Evolutionary conservation across 53 echinoderm and acorn worm species (phyloP).

Genomic region (Apostichopus leukothele): DNA sequence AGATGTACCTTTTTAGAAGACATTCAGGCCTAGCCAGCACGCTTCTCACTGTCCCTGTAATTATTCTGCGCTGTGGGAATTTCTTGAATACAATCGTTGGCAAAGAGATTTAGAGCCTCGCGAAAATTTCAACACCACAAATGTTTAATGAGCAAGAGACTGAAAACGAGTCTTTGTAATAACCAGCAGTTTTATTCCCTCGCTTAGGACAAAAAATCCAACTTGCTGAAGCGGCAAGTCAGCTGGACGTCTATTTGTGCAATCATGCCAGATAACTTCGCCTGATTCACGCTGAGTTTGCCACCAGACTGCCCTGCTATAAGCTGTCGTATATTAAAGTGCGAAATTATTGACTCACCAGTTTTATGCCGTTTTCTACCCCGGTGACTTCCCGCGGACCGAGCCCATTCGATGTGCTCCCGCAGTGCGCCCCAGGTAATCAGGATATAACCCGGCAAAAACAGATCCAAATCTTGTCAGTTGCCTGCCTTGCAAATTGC

Average conservation of each 20-base stretch:
- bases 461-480: slow-evolving; percentile 49
- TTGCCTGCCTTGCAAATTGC: slow-evolving; percentile 52
- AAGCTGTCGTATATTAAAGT: slow-evolving; percentile 40
- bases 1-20: slow-evolving; percentile 17
- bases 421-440: slow-evolving; percentile 54
- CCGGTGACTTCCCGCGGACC: slow-evolving; percentile 53
- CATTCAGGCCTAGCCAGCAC: slow-evolving; percentile 8
- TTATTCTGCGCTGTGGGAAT: slow-evolving; percentile 29
- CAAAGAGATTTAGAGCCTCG: slow-evolving; percentile 4
- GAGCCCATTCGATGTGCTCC: slow-evolving; percentile 44
- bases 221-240: slow-evolving; percentile 46
- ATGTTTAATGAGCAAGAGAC: slow-evolving; percentile 27
- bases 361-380: slow-evolving; percentile 27
- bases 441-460: slow-evolving; percentile 53
- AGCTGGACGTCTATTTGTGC: slow-evolving; percentile 53
- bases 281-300: slow-evolving; percentile 36
- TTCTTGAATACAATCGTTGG: slow-evolving; percentile 8
- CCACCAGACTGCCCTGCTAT: slow-evolving; percentile 28
- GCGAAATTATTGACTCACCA: slow-evolving; percentile 50
- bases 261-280: slow-evolving; percentile 41
- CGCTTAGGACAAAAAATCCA: slow-evolving; percentile 24
- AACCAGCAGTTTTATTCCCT: slow-evolving; percentile 48
- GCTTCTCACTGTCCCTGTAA: neutral
- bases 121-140: slow-evolving; percentile 28
- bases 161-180: slow-evolving; percentile 22